Percentiles rank a stretch among this genome's conserved stretches.
These are phyloP conservation scores for Motacilla alba DNA, from an alignment of 2,113 vertebrate genomes.

Conservation along the genomic window DNA sequence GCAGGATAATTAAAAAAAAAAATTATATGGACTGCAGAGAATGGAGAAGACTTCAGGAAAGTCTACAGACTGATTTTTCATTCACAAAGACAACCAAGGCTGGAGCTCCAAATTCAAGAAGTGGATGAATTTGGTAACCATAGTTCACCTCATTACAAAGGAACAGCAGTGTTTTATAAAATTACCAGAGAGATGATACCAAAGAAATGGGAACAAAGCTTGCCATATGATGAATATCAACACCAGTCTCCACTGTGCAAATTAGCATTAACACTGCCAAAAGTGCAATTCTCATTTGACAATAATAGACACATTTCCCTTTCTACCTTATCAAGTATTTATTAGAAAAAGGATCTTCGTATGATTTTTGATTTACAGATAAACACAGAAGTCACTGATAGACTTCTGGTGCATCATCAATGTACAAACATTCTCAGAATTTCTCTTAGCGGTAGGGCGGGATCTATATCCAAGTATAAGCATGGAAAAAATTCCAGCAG, in stretches of 20 bases:
- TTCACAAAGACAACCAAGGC: slow-evolving; percentile 76
- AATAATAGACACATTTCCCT: neutral
- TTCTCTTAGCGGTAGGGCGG: neutral
- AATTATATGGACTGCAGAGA: slow-evolving; percentile 31
- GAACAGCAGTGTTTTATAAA: slow-evolving; percentile 77
- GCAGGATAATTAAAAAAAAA: neutral
- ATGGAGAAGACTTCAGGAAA: slow-evolving; percentile 64
- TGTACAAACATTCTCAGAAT: neutral
- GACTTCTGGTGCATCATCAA: neutral
- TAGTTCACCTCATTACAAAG: slow-evolving; percentile 87
- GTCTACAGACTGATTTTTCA: slow-evolving; percentile 80
- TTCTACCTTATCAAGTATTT: neutral
- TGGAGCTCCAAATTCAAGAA: slow-evolving; percentile 77
- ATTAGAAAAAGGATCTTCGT: neutral
- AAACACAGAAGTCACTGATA: neutral
- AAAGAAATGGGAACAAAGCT: slow-evolving; percentile 44
- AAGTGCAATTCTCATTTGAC: slow-evolving; percentile 67
- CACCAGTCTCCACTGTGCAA: slow-evolving; percentile 77
- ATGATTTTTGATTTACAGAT: neutral
- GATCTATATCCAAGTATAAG: neutral
- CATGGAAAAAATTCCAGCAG: neutral
- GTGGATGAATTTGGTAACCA: slow-evolving; percentile 86
- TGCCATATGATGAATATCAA: slow-evolving; percentile 3
- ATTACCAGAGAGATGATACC: slow-evolving; percentile 70
- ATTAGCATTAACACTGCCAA: slow-evolving; percentile 81